phyloP scores from a whole-genome alignment of 2,888 invertebrate genomes.

The Athripsodes cinereus region DNA sequence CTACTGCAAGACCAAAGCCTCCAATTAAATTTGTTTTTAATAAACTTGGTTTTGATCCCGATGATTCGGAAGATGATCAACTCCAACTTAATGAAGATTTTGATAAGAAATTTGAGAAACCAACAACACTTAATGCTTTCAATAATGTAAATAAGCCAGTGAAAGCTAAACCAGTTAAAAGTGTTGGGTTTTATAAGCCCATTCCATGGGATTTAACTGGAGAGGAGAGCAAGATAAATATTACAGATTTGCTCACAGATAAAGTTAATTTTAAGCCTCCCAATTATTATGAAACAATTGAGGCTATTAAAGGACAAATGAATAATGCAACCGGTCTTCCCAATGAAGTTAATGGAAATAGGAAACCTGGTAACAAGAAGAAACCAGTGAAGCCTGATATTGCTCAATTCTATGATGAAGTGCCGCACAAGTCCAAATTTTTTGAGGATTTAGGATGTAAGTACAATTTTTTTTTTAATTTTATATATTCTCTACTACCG shows the following conservation, averaged over 20 bases:
- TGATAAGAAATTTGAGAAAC: slow-evolving; percentile 11
- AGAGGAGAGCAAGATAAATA: slow-evolving; percentile 6
- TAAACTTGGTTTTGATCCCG: slow-evolving; percentile 3
- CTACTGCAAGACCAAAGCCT: background rate
- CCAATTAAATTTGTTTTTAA: slow-evolving; percentile 8
- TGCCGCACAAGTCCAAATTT: slow-evolving; percentile 49
- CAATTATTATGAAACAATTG: slow-evolving; percentile 10
- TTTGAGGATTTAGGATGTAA: slow-evolving; percentile 67
- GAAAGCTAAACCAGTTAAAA: slow-evolving; percentile 3
- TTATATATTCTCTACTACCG: background rate
- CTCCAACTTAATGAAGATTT: slow-evolving; percentile 9
- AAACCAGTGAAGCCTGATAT: slow-evolving; percentile 22
- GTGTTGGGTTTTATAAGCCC: slow-evolving; percentile 6
- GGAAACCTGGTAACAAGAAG: background rate
- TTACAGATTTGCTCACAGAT: background rate
- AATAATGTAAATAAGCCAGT: slow-evolving; percentile 3
- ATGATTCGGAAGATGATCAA: background rate
- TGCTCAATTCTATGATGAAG: slow-evolving; percentile 26
- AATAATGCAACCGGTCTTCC: background rate
- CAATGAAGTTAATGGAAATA: background rate
- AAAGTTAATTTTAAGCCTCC: slow-evolving; percentile 10
- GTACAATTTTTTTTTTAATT: slow-evolving; percentile 36
- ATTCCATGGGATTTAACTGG: slow-evolving; percentile 1
- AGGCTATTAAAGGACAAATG: background rate
- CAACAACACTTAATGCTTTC: background rate